Conservation (phyloP, 1,140 invertebrate species). For the Trachymyrmex septentrionalis region DNA sequence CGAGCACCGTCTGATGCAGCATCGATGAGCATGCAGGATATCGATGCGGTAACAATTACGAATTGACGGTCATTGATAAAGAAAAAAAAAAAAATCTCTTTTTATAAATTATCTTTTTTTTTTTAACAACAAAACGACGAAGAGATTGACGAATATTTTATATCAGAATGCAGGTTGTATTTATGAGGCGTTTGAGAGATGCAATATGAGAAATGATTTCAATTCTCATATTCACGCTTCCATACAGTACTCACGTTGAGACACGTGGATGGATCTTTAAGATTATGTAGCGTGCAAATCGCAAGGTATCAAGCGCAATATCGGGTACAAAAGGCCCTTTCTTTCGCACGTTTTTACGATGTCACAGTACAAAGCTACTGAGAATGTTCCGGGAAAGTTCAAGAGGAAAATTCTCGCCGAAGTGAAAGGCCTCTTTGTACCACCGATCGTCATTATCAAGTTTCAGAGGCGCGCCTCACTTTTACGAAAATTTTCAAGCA, state of each 20-base stretch:
- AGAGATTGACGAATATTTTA: not conserved
- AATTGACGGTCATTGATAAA: slow-evolving; percentile 12
- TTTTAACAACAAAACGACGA: not conserved
- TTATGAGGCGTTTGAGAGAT: not conserved
- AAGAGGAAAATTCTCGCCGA: slow-evolving; percentile 49
- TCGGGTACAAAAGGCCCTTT: slow-evolving; percentile 44
- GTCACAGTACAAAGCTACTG: slow-evolving; percentile 15
- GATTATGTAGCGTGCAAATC: slow-evolving; percentile 58
- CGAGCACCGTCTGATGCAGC: not conserved
- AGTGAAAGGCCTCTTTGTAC: slow-evolving; percentile 14
- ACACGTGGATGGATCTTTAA: slow-evolving; percentile 17
- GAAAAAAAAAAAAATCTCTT: not conserved
- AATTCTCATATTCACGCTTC: not conserved
- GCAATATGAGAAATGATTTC: slow-evolving; percentile 5
- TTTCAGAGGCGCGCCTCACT: slow-evolving; percentile 34
- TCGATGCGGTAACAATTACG: slow-evolving; percentile 20
- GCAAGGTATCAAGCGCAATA: slow-evolving; percentile 36
- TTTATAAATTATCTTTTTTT: not conserved
- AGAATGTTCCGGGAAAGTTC: slow-evolving; percentile 48
- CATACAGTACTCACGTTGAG: not conserved
- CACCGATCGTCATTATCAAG: slow-evolving; percentile 63
- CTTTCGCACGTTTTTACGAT: slow-evolving; percentile 24
- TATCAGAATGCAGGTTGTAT: not conserved
- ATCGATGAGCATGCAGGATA: not conserved
- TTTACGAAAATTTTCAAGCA: slow-evolving; percentile 39